Evolutionary conservation across 2,888 invertebrate species (phyloP).

Genomic region (Steromphala cineraria): DNA sequence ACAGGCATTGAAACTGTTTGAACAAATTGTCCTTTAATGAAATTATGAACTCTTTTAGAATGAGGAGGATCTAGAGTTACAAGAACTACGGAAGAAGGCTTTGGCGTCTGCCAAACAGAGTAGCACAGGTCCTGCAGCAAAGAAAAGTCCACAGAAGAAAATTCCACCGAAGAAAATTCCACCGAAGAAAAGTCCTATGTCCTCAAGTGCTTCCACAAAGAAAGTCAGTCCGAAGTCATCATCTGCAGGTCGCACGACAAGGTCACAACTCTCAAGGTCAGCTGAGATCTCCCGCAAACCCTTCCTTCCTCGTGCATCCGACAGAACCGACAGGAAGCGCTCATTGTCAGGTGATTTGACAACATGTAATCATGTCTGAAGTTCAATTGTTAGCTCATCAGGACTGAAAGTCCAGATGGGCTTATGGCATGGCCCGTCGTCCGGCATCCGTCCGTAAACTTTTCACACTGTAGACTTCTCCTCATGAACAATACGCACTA

Average conservation of each 20-base stretch:
- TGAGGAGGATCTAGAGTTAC: slow-evolving; percentile 54
- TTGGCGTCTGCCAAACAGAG: slow-evolving; percentile 47
- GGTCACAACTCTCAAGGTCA: background rate
- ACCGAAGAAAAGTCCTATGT: background rate
- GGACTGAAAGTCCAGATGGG: no score
- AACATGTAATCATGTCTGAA: background rate
- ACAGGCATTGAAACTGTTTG: no score
- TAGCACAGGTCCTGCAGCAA: no score
- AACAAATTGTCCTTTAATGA: no score
- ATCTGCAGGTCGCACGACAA: background rate
- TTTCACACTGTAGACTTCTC: no score
- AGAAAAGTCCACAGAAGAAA: no score
- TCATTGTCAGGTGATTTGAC: background rate
- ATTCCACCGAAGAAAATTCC: background rate
- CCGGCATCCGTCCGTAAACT: no score
- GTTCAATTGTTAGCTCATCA: no score
- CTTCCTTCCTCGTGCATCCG: background rate
- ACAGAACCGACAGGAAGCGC: slow-evolving; percentile 27
- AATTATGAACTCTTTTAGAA: slow-evolving; percentile 31
- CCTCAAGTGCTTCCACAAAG: background rate
- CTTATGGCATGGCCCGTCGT: no score
- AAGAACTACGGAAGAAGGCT: slow-evolving; percentile 61
- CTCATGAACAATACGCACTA: no score
- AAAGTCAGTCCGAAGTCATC: background rate
- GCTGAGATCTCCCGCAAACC: background rate